phyloP scores from a whole-genome alignment of 2,797 vertebrate genomes.

The Onychomys leucogaster region DNA sequence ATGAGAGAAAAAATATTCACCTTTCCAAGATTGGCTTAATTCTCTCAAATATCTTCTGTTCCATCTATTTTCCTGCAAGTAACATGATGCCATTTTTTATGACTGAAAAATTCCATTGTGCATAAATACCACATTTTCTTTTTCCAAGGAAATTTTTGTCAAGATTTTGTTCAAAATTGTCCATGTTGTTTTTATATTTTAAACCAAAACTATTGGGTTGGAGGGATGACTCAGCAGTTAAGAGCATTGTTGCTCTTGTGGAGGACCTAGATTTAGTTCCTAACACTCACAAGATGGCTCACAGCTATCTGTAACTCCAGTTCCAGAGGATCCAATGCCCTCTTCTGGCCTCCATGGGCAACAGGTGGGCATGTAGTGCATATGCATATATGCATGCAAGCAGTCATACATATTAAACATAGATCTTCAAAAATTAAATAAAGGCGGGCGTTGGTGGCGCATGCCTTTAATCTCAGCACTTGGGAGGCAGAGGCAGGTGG shows the following conservation, averaged over 20 bases:
- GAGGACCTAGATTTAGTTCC: not conserved
- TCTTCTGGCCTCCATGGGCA: not conserved
- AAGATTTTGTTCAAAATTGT: slow-evolving; percentile 49
- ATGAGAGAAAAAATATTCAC: not conserved
- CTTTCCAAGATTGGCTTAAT: not conserved
- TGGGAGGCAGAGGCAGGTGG: no score
- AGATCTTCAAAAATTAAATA: not conserved
- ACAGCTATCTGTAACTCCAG: not conserved
- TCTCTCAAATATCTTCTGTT: not conserved
- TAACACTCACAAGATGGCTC: no score
- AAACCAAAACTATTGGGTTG: not conserved
- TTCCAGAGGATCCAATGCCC: not conserved
- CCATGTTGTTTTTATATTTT: not conserved
- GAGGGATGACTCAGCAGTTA: not conserved
- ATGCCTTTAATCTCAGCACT: no score
- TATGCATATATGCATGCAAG: not conserved
- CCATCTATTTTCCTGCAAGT: not conserved
- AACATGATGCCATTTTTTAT: not conserved
- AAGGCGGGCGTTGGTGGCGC: no score
- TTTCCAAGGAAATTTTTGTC: slow-evolving; percentile 23
- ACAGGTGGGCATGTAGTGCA: not conserved
- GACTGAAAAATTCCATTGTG: not conserved
- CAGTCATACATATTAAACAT: not conserved
- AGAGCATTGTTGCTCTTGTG: not conserved
- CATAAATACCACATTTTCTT: not conserved